Conservation (phyloP, 2,113 vertebrate species). For the Oreocharis arfaki region DNA sequence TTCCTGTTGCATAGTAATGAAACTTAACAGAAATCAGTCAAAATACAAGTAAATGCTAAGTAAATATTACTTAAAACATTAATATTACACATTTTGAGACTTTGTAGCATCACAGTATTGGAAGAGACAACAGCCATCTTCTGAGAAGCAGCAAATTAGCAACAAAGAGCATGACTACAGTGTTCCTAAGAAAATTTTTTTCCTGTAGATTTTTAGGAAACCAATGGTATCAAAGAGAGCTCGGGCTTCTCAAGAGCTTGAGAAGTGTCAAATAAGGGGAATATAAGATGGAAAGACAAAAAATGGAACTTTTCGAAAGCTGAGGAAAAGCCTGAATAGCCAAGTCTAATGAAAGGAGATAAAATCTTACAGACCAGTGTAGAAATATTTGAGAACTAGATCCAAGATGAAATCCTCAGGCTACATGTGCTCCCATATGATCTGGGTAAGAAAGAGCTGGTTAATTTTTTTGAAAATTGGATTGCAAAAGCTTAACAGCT, state of each 20-base stretch:
- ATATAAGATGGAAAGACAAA: not conserved
- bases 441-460: constrained; percentile 32
- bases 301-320: not conserved
- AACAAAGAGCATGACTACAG: not conserved
- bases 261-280: not conserved
- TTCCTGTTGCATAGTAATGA: not conserved
- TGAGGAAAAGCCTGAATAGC: not conserved
- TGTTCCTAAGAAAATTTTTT: not conserved
- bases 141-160: constrained; percentile 23
- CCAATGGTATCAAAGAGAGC: not conserved
- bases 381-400: constrained; percentile 11
- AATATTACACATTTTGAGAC: not conserved
- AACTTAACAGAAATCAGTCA: not conserved
- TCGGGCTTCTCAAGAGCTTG: not conserved
- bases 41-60: not conserved
- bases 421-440: constrained; percentile 35
- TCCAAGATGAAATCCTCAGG: constrained; percentile 45
- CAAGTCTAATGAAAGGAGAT: constrained; percentile 10
- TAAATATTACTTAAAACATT: not conserved
- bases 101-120: not conserved
- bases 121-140: not conserved
- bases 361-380: constrained; percentile 7
- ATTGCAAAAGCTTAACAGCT: constrained; percentile 60
- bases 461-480: constrained; percentile 63
- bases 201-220: constrained; percentile 10